Evolutionary conservation across 2,113 vertebrate species (phyloP).

Genomic region (Vimba vimba): DNA sequence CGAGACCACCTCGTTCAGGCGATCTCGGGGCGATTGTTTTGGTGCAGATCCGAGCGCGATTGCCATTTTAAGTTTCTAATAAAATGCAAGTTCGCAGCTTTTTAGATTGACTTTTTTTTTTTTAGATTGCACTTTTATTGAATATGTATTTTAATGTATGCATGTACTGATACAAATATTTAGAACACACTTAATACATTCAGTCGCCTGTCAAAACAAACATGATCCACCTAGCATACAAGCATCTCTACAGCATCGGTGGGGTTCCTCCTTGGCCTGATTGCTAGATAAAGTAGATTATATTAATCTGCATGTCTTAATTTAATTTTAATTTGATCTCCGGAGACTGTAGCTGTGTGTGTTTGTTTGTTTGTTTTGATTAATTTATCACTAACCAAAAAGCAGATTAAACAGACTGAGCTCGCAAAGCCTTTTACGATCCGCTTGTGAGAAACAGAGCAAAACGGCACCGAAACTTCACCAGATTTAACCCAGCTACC

Average conservation of each 20-base stretch:
- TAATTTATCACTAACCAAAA: constrained; percentile 34
- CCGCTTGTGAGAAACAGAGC: background rate
- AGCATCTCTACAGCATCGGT: background rate
- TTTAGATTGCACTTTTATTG: background rate
- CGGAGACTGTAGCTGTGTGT: background rate
- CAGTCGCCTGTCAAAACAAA: background rate
- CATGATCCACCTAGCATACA: background rate
- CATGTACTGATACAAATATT: background rate
- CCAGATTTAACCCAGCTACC: constrained; percentile 2
- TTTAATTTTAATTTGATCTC: constrained; percentile 22
- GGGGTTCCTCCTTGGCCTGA: constrained; percentile 4
- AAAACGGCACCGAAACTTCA: background rate
- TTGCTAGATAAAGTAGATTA: background rate
- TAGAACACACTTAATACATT: background rate
- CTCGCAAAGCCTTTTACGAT: background rate
- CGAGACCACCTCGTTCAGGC: too few relatives aligned
- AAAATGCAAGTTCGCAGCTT: background rate
- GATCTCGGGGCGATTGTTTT: too few relatives aligned
- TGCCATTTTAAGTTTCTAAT: background rate
- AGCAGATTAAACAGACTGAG: background rate
- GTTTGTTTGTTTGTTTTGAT: background rate
- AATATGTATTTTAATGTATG: background rate
- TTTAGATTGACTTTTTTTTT: background rate
- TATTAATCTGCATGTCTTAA: constrained; percentile 20
- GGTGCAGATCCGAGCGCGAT: too few relatives aligned